Base-by-base conservation (phyloP, 2,113 vertebrate genomes). In the Heterocephalus glaber region DNA sequence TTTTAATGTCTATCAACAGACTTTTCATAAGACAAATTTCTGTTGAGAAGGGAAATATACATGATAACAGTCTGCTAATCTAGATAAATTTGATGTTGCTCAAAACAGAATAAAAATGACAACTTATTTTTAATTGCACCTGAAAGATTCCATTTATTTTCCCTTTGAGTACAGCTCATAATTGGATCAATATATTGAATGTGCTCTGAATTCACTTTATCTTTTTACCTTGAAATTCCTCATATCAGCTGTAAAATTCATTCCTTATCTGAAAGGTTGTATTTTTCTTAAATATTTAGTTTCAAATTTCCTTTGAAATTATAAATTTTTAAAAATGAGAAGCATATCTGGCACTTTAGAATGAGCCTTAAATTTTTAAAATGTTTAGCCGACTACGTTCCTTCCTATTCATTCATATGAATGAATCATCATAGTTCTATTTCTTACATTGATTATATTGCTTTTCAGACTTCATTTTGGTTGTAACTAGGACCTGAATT, bases 1-100 rank as follows among this genome's bases (percentile, higher is more conserved):
- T 97, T 97, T 96, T 70, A 65, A 65, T 66, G 56, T 70, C 76
- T 98, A 83, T 85, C 93, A 92, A 38, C 22, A 76, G 35, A 94
- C 66, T 65, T 94, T 97, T 96, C n/a, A 66, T 82, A 70, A 93
- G 58, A 5, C 41, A 92, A 92, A 96, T 83, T 92, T 20, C 14
- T 41, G 14, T 22, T 89, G 63, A 54, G 44, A 96, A 85, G 28
- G 54, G 26, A 89, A 65, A 28, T 38, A 80, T 7, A 56, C 35
- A 94, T 26, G 63, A 80, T 44, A 87, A 81, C 94, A 93, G 72
- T 79, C 52, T 90, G 60, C 80, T 92, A 94, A 92, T 28, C 19
- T 54, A 65, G 33, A 11, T 86, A 85, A 76, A 93, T 35, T 38
- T 90, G 58, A 97, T 65, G 44, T 74, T 90, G 54, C 28, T 92